These are phyloP conservation scores for Daubentonia madagascariensis DNA, from an alignment of 2,113 vertebrate genomes.

Conservation along the genomic window DNA sequence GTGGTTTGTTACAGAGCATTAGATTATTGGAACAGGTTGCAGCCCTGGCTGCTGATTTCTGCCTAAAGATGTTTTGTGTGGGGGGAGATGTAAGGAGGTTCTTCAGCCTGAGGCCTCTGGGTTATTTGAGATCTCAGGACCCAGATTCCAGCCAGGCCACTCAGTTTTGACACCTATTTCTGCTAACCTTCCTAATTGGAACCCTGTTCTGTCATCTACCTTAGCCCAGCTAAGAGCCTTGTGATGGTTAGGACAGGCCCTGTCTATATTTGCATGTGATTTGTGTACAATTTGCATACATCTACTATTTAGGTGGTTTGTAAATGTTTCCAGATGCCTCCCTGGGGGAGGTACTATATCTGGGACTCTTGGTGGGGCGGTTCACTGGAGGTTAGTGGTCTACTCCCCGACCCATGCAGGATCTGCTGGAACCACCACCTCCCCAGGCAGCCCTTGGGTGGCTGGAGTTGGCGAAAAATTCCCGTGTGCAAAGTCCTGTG, in stretches of 20 bases:
- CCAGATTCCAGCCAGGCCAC: background rate
- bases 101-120: background rate
- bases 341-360: background rate
- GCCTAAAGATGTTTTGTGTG: background rate
- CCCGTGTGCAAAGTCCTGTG: background rate
- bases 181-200: background rate
- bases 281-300: background rate
- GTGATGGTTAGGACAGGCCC: background rate
- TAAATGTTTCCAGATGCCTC: background rate
- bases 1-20: background rate
- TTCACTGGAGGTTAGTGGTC: background rate
- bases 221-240: background rate
- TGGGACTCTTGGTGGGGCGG: background rate
- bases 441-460: background rate
- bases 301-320: background rate
- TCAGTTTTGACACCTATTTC: background rate
- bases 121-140: background rate
- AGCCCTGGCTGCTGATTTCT: background rate
- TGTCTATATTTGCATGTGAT: background rate
- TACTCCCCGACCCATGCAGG: background rate
- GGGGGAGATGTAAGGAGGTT: background rate
- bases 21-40: background rate
- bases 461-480: background rate
- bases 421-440: background rate
- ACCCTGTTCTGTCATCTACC: background rate